Percentiles rank a stretch among this genome's conserved stretches.
Evolutionary conservation across 2,113 vertebrate species (phyloP).

Genomic region (Crotalus viridis): DNA sequence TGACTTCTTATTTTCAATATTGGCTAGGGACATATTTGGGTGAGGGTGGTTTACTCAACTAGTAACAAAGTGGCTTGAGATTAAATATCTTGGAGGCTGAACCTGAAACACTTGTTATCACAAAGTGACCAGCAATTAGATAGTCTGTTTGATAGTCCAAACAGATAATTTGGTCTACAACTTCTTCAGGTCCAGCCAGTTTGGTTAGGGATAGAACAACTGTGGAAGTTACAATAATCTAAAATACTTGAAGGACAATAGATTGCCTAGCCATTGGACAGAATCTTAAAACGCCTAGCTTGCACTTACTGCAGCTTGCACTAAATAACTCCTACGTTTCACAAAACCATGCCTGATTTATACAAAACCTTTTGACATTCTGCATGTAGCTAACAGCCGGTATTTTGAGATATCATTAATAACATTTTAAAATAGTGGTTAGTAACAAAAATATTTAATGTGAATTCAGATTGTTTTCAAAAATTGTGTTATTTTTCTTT

Average conservation of each 20-base stretch:
- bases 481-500: constrained; percentile 7
- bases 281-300: background rate
- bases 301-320: too few relatives aligned
- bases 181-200: background rate
- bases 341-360: background rate
- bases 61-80: background rate
- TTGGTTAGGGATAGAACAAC: background rate
- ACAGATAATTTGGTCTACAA: background rate
- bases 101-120: background rate
- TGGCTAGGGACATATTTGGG: background rate
- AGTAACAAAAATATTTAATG: constrained; percentile 26
- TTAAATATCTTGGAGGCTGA: background rate
- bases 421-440: constrained; percentile 4
- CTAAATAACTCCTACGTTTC: background rate
- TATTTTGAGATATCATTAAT: constrained; percentile 12
- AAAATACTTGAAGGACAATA: background rate
- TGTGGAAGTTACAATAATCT: background rate
- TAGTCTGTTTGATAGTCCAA: background rate
- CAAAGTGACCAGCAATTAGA: background rate
- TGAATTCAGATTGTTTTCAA: constrained; percentile 26
- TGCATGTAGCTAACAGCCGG: background rate
- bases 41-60: background rate
- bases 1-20: background rate
- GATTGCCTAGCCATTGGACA: background rate
- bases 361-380: background rate